Percentiles rank a stretch among this genome's conserved stretches.
Conservation (phyloP, 2,113 vertebrate genomes). For the Chaetodon trifascialis region DNA sequence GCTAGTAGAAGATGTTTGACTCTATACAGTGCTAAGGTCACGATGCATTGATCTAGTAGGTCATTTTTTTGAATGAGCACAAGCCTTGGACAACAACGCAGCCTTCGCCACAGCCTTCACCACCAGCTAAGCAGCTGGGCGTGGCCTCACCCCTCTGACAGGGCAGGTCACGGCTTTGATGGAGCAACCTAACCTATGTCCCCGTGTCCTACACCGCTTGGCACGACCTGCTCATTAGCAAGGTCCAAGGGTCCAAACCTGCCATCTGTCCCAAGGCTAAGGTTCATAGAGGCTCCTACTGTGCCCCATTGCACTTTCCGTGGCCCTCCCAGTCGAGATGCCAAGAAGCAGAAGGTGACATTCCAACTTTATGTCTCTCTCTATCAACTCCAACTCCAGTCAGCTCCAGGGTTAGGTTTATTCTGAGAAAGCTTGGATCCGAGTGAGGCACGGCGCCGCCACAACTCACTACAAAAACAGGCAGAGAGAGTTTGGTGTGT, state of each 20-base stretch:
- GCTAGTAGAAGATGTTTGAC: no score
- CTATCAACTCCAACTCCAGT: conserved; percentile 37
- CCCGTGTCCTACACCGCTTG: conserved; percentile 69
- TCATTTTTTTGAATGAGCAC: neutral
- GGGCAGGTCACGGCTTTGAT: conserved; percentile 44
- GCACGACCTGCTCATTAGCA: conserved; percentile 76
- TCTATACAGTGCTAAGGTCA: neutral
- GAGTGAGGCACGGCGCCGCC: conserved; percentile 15
- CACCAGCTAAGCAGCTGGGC: conserved; percentile 44
- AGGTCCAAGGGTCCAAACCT: conserved; percentile 60
- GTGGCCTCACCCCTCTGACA: conserved; percentile 46
- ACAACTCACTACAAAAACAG: conserved; percentile 44
- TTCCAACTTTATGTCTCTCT: conserved; percentile 63
- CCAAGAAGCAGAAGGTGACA: conserved; percentile 78
- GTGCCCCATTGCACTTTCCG: conserved; percentile 53
- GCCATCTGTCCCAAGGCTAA: conserved; percentile 79
- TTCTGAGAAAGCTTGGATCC: conserved; percentile 51
- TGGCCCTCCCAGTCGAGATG: conserved; percentile 44
- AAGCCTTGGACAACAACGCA: neutral
- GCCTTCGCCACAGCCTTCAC: conserved; percentile 5
- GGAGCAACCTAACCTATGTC: conserved; percentile 64
- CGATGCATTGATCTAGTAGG: neutral
- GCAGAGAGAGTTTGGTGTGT: conserved; percentile 46
- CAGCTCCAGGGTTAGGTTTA: conserved; percentile 39
- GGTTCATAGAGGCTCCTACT: conserved; percentile 61